Evolutionary conservation across 2,113 vertebrate species (phyloP), one percentile per base, ranked within the genome.

Genomic region (Natator depressus): DNA sequence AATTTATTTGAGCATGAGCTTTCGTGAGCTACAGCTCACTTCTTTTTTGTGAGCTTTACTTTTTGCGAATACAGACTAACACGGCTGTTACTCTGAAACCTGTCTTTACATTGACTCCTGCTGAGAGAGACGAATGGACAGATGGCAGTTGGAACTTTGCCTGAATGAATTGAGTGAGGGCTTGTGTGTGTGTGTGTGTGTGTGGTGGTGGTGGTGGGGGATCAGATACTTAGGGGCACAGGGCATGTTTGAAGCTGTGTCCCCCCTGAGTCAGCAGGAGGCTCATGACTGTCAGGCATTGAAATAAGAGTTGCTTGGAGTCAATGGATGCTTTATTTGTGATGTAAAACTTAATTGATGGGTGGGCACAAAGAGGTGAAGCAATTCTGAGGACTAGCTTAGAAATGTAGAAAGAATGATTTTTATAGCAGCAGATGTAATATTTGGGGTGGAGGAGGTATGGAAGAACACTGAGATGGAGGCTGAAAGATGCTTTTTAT

Each of bases 281-380:
- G 84, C 6, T 81, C 88, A 50, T 87, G 89, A 85, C 31, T 95
- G 89, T 91, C 87, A 95, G 93, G 82, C 53, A 89, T 50, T 83
- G 86, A 97, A 96, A 97, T 93, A 95, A 93, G 78, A 88, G 75
- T 88, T 96, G 79, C 92, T 92, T 93, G 90, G 80, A 97, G 93
- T 84, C 62, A 93, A 85, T 88, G 79, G 76, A 95, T 80, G 87
- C 88, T 94, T 55, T 96, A 47, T 86, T 94, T 93, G 82, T 93
- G 85, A 93, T 87, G 93, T 59, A 69, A 87, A 94, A 88, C 82
- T 94, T 96, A 96, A 95, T 83, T 85, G 59, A 65, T 89, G 57
- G 86, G 50, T 81, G 54, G 57, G 50, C 96, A 95, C 46, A n/a
- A 95, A 95, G 57, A 94, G 96, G 95, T 96, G 93, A 95, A 94